Percentiles rank a stretch among this genome's conserved stretches.
Conservation (phyloP, 1,140 invertebrate species). For the Frieseomelitta varia region DNA sequence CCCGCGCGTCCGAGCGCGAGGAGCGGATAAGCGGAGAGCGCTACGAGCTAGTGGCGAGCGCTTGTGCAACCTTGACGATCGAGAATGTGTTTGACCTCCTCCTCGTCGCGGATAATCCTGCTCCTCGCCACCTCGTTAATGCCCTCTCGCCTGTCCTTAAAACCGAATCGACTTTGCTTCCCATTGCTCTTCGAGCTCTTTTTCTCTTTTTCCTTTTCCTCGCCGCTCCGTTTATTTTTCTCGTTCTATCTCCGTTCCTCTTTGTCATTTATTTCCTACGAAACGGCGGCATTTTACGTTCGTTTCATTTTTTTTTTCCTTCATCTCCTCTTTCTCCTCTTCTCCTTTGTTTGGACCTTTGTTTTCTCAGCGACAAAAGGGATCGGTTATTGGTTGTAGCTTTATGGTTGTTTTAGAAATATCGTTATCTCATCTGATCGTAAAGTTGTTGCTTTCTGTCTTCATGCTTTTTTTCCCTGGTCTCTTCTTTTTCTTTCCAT, state of each 20-base stretch:
- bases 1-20: neutral
- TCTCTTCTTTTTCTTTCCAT: too few species aligned
- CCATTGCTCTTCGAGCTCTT: neutral
- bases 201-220: neutral
- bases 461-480: too few species aligned
- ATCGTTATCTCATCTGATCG: too few species aligned
- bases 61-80: constrained; percentile 63
- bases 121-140: constrained; percentile 56
- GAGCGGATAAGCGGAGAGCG: neutral
- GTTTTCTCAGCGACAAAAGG: too few species aligned
- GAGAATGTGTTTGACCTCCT: constrained; percentile 59
- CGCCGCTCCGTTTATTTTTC: neutral
- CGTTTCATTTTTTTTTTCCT: too few species aligned
- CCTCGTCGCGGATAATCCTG: constrained; percentile 55
- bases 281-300: neutral
- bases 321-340: too few species aligned
- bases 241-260: neutral
- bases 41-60: neutral
- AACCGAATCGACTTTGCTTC: constrained; percentile 25
- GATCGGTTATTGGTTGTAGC: too few species aligned
- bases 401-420: too few species aligned
- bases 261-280: neutral
- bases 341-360: too few species aligned
- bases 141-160: constrained; percentile 54
- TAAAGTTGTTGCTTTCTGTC: too few species aligned